phyloP scores from a whole-genome alignment of 2,888 invertebrate genomes.

The Apomyelois bistriatella region DNA sequence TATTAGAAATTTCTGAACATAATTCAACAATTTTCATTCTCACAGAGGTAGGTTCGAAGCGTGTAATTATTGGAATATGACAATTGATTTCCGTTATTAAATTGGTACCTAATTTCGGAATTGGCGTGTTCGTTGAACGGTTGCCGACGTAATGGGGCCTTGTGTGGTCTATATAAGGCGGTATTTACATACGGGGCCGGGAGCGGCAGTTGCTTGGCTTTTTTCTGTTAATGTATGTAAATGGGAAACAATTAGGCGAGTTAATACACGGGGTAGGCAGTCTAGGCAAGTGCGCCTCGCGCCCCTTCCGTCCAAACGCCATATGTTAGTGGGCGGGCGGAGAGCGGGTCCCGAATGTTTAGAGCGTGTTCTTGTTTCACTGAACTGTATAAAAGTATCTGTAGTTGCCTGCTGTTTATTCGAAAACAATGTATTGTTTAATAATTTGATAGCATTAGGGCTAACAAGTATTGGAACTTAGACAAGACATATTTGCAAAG shows the following conservation, averaged over 20 bases:
- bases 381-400: not conserved
- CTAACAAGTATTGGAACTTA: no score
- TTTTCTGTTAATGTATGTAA: slow-evolving; percentile 77
- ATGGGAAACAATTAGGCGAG: slow-evolving; percentile 79
- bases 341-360: slow-evolving; percentile 15
- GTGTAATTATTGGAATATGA: slow-evolving; percentile 49
- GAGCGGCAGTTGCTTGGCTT: slow-evolving; percentile 69
- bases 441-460: no score
- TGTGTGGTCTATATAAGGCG: slow-evolving; percentile 43
- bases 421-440: no score
- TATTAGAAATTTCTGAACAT: slow-evolving; percentile 21
- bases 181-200: slow-evolving; percentile 63
- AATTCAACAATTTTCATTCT: slow-evolving; percentile 31
- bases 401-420: no score
- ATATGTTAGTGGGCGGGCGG: slow-evolving; percentile 71
- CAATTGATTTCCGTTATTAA: slow-evolving; percentile 70
- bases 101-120: slow-evolving; percentile 44
- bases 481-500: no score
- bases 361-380: slow-evolving; percentile 2
- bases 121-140: slow-evolving; percentile 45
- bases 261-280: slow-evolving; percentile 78
- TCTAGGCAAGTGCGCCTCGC: slow-evolving; percentile 70
- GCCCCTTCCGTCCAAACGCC: slow-evolving; percentile 63
- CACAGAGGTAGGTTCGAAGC: slow-evolving; percentile 33
- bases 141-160: slow-evolving; percentile 38